Base-by-base conservation (phyloP, 2,888 invertebrate species). In the Lepeophtheirus nordmannii region DNA sequence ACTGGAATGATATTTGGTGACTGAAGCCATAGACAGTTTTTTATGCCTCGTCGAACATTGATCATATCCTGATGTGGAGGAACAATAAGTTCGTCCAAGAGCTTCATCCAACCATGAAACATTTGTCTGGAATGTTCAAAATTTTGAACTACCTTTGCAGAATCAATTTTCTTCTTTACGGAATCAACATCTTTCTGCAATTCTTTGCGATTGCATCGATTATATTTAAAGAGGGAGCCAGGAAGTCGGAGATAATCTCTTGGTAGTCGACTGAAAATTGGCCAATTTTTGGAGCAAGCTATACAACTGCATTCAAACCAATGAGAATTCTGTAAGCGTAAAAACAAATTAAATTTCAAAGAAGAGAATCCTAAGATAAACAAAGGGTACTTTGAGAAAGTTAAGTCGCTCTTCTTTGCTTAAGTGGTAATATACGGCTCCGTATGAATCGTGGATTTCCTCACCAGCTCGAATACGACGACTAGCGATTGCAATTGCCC, bases 371-470 rank as follows among this genome's bases (percentile, higher is more conserved):
- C 30, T 7, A 30, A 30, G 30, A n/a, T 30, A 30, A 30, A 30
- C 2, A 30, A 30, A 30, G 2, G 7, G 30, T 61, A 61, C 61
- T 37, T 38, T 37, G 5, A 61, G 37, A 61, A 61, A 56, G 23
- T n/a, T 22, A 46, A 46, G 9, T 23, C 63, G 63, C 12, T 63
- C 63, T n/a, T 41, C 20, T 30, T 17, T 63, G 17, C 20, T 23
- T 53, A 63, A 46, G 37, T 63, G 38, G 2, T 46, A 56, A n/a
- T 22, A 63, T 14, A 63, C 30, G 5, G 60, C 59, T 41, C 66
- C 66, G 20, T 66, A 66, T 9, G 58, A 38, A 41, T 66, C 66
- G 20, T 60, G 17, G 23, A 66, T 66, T 60, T 66, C 60, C 5
- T 61, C 46, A 8, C 66, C 66, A 39, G 59, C 58, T 30, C n/a